These are phyloP conservation scores for Cichladusa arquata DNA, from an alignment of 2,113 vertebrate species.

Conservation along the genomic window DNA sequence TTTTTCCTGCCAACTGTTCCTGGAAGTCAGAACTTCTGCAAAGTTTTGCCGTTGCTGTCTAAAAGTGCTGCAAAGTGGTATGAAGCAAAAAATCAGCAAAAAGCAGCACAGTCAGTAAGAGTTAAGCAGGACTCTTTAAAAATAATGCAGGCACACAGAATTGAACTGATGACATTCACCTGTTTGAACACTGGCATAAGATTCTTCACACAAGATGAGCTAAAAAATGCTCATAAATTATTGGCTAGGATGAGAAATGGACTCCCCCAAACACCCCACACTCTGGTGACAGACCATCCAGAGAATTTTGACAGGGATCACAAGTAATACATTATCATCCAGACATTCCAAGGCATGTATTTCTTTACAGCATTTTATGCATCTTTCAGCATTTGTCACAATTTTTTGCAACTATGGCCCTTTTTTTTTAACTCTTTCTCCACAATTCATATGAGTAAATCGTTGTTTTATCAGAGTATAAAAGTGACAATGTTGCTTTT, in stretches of 20 bases:
- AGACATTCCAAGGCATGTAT: neutral
- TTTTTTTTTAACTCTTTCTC: neutral
- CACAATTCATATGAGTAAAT: slow-evolving; percentile 14
- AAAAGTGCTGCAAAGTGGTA: neutral
- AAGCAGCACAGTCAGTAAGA: neutral
- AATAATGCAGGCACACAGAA: neutral
- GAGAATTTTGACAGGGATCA: neutral
- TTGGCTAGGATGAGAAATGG: neutral
- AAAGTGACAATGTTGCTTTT: slow-evolving; percentile 37
- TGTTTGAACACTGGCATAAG: neutral
- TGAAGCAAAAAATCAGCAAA: neutral
- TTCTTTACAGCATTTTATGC: neutral
- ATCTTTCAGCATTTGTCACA: neutral
- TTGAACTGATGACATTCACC: neutral
- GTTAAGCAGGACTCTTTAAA: neutral
- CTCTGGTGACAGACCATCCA: neutral
- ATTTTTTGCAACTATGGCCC: neutral
- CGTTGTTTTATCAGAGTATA: slow-evolving; percentile 34
- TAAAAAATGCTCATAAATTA: neutral
- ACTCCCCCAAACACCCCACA: neutral
- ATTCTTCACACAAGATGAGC: neutral
- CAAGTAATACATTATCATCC: neutral
- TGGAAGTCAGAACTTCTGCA: neutral
- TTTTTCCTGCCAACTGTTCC: neutral
- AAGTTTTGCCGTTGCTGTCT: neutral